Evolutionary conservation across 2,888 invertebrate species (phyloP).

Genomic region (Uloborus plumipes): DNA sequence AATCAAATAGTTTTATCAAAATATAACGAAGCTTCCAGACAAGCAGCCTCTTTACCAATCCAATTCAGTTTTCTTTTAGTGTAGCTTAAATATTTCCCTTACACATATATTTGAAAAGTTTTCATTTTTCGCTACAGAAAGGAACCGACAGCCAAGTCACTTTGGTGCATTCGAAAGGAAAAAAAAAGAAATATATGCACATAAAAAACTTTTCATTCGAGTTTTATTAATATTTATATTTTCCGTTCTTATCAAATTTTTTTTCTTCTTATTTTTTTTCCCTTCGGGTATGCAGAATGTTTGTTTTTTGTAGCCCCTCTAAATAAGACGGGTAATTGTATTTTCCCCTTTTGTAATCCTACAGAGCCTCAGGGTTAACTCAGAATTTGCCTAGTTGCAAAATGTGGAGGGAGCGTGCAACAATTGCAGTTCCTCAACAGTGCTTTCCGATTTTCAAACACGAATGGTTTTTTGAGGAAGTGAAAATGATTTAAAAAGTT

Average conservation of each 20-base stretch:
- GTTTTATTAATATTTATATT: constrained; percentile 61
- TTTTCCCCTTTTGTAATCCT: constrained; percentile 52
- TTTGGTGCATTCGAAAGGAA: background rate
- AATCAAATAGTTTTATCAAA: too few species aligned
- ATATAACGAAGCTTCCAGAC: too few species aligned
- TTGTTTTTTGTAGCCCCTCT: constrained; percentile 40
- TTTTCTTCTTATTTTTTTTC: background rate
- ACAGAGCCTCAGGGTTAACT: constrained; percentile 26
- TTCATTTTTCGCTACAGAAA: too few species aligned
- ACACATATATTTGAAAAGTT: too few species aligned
- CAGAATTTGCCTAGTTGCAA: constrained; percentile 5
- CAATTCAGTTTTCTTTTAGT: too few species aligned
- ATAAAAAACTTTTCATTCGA: background rate
- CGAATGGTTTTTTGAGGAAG: background rate
- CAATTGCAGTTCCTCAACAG: too few species aligned
- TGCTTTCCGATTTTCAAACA: too few species aligned
- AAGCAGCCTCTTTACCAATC: too few species aligned
- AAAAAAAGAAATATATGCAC: background rate
- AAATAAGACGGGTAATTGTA: constrained; percentile 56
- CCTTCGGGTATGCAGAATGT: constrained; percentile 24
- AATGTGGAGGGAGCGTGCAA: background rate
- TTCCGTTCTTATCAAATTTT: constrained; percentile 18
- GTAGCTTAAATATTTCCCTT: too few species aligned
- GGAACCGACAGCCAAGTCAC: too few species aligned
- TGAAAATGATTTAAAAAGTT: background rate